Conservation (phyloP, 2,113 vertebrate species). For the Prinia subflava region DNA sequence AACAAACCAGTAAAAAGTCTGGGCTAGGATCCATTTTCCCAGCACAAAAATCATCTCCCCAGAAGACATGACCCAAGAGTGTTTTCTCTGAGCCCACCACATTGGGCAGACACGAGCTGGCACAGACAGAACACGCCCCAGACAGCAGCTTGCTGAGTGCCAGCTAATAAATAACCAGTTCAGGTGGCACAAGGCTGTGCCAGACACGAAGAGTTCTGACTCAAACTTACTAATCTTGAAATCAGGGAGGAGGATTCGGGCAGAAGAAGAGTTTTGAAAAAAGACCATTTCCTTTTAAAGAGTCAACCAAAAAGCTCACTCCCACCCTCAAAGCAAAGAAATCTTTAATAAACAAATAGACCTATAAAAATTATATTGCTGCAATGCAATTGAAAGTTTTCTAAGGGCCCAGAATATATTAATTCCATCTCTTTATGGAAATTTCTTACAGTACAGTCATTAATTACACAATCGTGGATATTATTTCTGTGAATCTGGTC, state of each 20-base stretch:
- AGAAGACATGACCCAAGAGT: neutral
- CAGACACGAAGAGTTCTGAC: neutral
- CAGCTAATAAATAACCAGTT: constrained; percentile 40
- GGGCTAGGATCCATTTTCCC: neutral
- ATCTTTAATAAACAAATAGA: neutral
- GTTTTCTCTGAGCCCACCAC: neutral
- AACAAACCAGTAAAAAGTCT: constrained; percentile 12
- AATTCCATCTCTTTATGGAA: neutral
- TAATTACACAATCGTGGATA: neutral
- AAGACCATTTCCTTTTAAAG: neutral
- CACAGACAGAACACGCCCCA: neutral
- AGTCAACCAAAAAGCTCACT: neutral
- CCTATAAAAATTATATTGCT: neutral
- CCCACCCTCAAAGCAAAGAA: neutral
- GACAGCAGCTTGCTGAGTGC: constrained; percentile 7
- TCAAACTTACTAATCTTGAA: neutral
- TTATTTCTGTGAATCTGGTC: neutral
- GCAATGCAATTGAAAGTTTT: neutral
- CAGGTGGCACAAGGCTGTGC: neutral
- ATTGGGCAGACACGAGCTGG: constrained; percentile 11
- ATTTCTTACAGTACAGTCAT: neutral
- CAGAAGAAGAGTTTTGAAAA: neutral
- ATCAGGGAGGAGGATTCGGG: neutral
- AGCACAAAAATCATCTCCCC: neutral
- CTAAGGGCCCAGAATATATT: neutral